These are phyloP conservation scores for Atrina japonica DNA, from an alignment of 2,888 invertebrate species.

Conservation along the genomic window DNA sequence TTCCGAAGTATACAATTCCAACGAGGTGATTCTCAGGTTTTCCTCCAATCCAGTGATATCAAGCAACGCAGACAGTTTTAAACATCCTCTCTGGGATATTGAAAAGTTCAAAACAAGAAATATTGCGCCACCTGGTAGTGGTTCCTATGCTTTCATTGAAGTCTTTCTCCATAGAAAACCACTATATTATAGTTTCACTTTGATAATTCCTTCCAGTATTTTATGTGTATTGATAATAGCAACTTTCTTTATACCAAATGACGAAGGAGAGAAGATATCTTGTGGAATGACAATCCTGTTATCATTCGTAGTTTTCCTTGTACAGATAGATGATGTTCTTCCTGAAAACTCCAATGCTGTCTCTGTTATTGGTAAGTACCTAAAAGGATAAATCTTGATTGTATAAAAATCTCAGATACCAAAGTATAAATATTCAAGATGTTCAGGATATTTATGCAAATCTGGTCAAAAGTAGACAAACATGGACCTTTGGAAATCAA, in stretches of 20 bases:
- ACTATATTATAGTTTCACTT: slow-evolving; percentile 12
- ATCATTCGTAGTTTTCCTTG: slow-evolving; percentile 23
- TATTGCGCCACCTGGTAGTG: no score
- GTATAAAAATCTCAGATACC: background rate
- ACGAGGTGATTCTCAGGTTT: slow-evolving; percentile 10
- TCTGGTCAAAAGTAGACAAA: no score
- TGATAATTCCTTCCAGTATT: slow-evolving; percentile 14
- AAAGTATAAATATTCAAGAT: background rate
- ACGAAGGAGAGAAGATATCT: slow-evolving; percentile 20
- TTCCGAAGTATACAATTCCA: background rate
- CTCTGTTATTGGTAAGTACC: slow-evolving; percentile 7
- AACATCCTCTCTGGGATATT: slow-evolving; percentile 14
- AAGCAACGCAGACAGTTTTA: background rate
- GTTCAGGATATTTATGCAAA: no score
- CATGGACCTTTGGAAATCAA: no score
- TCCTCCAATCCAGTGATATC: background rate
- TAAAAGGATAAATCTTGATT: background rate
- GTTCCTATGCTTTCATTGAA: background rate
- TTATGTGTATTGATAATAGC: slow-evolving; percentile 6
- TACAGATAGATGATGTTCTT: slow-evolving; percentile 18
- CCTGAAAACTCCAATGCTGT: slow-evolving; percentile 22
- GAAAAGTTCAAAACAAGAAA: background rate
- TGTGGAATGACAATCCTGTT: slow-evolving; percentile 25
- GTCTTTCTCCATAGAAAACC: slow-evolving; percentile 8
- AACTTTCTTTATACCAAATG: slow-evolving; percentile 17